These are phyloP conservation scores for Tupiocoris notatus DNA, from an alignment of 2,888 invertebrate species.

Conservation along the genomic window DNA sequence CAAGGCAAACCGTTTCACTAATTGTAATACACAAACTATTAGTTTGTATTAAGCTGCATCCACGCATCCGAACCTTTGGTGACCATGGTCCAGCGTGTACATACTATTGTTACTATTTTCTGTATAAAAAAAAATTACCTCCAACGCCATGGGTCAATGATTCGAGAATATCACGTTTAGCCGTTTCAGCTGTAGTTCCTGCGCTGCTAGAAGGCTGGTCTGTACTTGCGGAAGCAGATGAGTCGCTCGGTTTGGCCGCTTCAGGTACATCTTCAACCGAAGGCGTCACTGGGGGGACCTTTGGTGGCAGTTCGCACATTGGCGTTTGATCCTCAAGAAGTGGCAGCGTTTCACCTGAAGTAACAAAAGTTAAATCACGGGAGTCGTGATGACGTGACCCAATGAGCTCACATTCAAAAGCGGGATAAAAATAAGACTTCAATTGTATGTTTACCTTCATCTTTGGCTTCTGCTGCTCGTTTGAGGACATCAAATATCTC, in stretches of 20 bases:
- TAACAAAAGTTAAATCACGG: not conserved
- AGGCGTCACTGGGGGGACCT: conserved; percentile 67
- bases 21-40: too few relatives aligned
- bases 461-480: conserved; percentile 71
- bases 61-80: too few relatives aligned
- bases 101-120: too few relatives aligned
- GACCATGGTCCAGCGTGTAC: too few relatives aligned
- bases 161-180: conserved; percentile 70
- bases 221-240: not conserved
- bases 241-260: conserved; percentile 40
- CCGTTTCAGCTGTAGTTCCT: not conserved
- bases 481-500: conserved; percentile 81
- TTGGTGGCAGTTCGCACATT: conserved; percentile 53
- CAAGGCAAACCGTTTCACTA: too few relatives aligned
- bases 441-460: too few relatives aligned
- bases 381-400: too few relatives aligned
- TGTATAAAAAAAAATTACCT: conserved; percentile 62
- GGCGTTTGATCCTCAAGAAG: conserved; percentile 62
- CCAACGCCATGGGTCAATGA: conserved; percentile 67
- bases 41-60: too few relatives aligned
- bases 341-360: conserved; percentile 65
- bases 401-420: too few relatives aligned
- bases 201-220: conserved; percentile 8
- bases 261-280: conserved; percentile 55
- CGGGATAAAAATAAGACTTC: too few relatives aligned